Conservation (phyloP, 2,797 vertebrate species). For the Furcifer pardalis region DNA sequence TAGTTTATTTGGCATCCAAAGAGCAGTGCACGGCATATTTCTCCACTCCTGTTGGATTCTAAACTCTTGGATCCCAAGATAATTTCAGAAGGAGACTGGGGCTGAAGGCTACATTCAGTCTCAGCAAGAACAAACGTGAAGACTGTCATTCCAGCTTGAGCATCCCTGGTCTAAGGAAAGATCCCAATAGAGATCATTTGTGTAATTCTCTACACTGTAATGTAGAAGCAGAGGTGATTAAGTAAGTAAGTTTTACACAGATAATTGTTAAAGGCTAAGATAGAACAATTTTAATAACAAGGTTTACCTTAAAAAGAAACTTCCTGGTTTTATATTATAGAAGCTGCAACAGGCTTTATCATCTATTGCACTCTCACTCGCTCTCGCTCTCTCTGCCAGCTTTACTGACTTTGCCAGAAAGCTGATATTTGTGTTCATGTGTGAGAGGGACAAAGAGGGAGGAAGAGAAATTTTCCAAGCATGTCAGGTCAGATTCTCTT, state of each 20-base stretch:
- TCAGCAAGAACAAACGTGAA: too few relatives aligned
- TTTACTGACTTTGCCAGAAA: conserved; percentile 11
- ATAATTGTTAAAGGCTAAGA: conserved; percentile 6
- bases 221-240: too few relatives aligned
- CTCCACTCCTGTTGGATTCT: too few relatives aligned
- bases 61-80: too few relatives aligned
- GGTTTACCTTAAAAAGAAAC: neutral
- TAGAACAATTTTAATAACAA: neutral
- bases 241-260: too few relatives aligned
- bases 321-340: conserved; percentile 14
- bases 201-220: too few relatives aligned
- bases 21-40: neutral
- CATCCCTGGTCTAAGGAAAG: too few relatives aligned
- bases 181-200: too few relatives aligned
- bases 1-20: neutral
- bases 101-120: too few relatives aligned
- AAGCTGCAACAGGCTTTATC: conserved; percentile 27
- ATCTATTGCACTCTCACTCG: neutral
- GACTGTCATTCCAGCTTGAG: too few relatives aligned
- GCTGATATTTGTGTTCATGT: neutral
- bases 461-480: conserved; percentile 2
- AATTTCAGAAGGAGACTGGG: too few relatives aligned
- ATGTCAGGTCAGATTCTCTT: conserved; percentile 47
- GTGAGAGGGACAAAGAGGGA: neutral
- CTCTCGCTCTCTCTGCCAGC: conserved; percentile 1